These are phyloP conservation scores for Homarus americanus DNA, from an alignment of 1,140 invertebrate genomes.

Conservation along the genomic window DNA sequence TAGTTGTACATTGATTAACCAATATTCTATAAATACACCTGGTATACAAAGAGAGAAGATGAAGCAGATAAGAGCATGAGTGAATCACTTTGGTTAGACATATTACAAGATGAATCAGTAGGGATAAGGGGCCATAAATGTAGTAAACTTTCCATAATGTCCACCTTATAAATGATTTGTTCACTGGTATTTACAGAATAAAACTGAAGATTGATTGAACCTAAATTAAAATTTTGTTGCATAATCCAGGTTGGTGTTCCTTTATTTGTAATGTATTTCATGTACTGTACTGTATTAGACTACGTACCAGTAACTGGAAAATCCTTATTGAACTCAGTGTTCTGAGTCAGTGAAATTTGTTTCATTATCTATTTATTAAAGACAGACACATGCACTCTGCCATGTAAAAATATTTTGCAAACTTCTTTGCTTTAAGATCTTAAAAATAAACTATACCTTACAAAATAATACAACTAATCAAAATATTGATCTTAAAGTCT, in stretches of 20 bases:
- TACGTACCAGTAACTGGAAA: slow-evolving; percentile 2
- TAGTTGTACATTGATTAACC: too few relatives aligned
- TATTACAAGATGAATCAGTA: neutral
- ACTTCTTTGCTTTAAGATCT: neutral
- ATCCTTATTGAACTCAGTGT: neutral
- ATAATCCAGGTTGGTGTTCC: neutral
- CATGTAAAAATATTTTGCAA: neutral
- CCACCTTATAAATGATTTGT: neutral
- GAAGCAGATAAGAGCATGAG: neutral
- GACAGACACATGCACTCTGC: neutral
- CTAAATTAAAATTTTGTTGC: neutral
- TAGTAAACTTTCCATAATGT: neutral
- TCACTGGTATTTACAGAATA: neutral
- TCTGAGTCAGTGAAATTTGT: neutral
- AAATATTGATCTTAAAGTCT: neutral
- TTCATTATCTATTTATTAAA: neutral
- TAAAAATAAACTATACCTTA: neutral
- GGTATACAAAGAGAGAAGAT: neutral
- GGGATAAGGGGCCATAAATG: neutral
- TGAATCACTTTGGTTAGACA: too few relatives aligned
- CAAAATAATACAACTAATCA: neutral
- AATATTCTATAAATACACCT: too few relatives aligned
- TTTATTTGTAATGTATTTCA: neutral
- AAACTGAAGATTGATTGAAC: neutral
- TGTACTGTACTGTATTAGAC: neutral